Evolutionary conservation across 2,888 invertebrate genomes (phyloP).

Genomic region (Apamea anceps): DNA sequence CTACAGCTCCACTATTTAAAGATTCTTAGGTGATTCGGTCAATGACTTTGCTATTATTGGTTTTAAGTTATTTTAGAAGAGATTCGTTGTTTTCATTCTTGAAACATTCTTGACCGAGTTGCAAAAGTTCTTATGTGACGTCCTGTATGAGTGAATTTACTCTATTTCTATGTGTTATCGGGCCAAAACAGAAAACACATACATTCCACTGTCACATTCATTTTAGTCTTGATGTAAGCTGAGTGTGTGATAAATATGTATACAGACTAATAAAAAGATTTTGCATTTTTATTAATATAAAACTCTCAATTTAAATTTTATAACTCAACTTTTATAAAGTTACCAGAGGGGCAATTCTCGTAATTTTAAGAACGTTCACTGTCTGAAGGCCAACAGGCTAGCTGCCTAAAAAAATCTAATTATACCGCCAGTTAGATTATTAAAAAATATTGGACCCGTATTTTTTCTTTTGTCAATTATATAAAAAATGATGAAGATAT

Average conservation of each 20-base stretch:
- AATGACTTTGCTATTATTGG: slow-evolving; percentile 62
- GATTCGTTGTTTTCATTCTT: slow-evolving; percentile 47
- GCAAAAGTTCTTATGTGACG: slow-evolving; percentile 38
- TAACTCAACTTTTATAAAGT: not conserved
- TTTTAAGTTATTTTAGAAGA: slow-evolving; percentile 54
- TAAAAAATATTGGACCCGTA: too few species aligned
- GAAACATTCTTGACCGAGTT: slow-evolving; percentile 62
- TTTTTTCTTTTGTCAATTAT: too few species aligned
- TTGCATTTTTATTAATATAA: slow-evolving; percentile 1
- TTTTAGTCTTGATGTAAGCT: slow-evolving; percentile 25
- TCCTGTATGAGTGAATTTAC: slow-evolving; percentile 35
- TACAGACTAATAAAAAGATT: slow-evolving; percentile 13
- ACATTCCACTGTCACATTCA: slow-evolving; percentile 45
- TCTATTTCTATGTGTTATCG: slow-evolving; percentile 27
- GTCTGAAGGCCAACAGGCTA: too few species aligned
- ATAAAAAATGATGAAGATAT: too few species aligned
- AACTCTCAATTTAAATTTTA: too few species aligned
- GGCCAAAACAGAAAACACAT: slow-evolving; percentile 29
- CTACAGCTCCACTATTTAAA: slow-evolving; percentile 42
- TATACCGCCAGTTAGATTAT: too few species aligned
- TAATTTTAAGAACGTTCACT: too few species aligned
- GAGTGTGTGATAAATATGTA: slow-evolving; percentile 36
- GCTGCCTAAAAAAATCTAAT: too few species aligned
- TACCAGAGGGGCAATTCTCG: not conserved
- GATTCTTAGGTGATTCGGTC: slow-evolving; percentile 60